Conservation (phyloP, 1,140 invertebrate genomes). For the Holotrichia oblita region DNA sequence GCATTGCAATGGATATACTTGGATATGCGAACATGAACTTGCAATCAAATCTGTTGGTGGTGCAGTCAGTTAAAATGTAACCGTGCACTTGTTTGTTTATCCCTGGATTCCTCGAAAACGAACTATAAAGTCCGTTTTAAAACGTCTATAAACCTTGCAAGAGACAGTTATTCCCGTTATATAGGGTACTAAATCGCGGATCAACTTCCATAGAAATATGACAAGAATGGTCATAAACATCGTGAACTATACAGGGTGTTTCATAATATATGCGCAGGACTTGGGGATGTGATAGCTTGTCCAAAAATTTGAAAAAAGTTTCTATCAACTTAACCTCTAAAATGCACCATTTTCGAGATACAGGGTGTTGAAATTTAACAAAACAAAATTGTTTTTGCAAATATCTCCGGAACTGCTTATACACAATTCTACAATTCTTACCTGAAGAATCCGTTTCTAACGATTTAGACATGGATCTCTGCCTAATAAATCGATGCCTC, state of each 20-base stretch:
- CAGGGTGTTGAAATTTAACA: no score
- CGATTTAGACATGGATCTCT: constrained; percentile 67
- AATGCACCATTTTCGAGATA: no score
- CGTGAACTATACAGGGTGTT: no score
- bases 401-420: no score
- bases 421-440: not conserved
- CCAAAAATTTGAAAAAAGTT: no score
- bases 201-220: not conserved
- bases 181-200: not conserved
- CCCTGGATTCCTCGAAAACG: not conserved
- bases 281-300: no score
- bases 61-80: constrained; percentile 14
- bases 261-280: no score
- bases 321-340: no score
- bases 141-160: not conserved
- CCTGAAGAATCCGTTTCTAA: constrained; percentile 54
- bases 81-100: not conserved
- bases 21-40: not conserved
- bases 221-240: not conserved
- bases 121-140: not conserved
- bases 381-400: no score
- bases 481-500: constrained; percentile 63
- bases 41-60: constrained; percentile 1
- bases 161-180: not conserved
- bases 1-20: constrained; percentile 13